phyloP scores from a whole-genome alignment of 2,797 vertebrate species.

The Echeneis naucrates region DNA sequence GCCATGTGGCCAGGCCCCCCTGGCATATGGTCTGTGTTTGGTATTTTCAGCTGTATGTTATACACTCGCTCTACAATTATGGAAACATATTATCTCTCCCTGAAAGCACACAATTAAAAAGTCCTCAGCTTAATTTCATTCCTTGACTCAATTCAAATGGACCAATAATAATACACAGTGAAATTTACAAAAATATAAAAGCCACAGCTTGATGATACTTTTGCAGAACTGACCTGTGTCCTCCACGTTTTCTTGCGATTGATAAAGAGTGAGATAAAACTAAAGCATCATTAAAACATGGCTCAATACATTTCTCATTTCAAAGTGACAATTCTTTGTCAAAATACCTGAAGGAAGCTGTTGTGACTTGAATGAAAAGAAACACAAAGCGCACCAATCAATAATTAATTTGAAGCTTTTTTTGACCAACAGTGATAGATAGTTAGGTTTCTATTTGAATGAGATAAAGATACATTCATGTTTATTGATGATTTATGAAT shows the following conservation, averaged over 20 bases:
- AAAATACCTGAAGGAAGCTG: slow-evolving; percentile 74
- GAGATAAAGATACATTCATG: slow-evolving; percentile 70
- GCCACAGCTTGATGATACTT: slow-evolving; percentile 42
- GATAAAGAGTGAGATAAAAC: slow-evolving; percentile 57
- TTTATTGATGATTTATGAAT: slow-evolving; percentile 77
- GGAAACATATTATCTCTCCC: slow-evolving; percentile 32
- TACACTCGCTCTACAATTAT: slow-evolving; percentile 32
- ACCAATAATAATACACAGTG: slow-evolving; percentile 30
- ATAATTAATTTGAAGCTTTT: slow-evolving; percentile 79
- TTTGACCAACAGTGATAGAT: slow-evolving; percentile 60
- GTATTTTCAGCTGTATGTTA: slow-evolving; percentile 50
- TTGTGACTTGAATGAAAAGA: slow-evolving; percentile 68
- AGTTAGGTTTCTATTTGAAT: slow-evolving; percentile 65
- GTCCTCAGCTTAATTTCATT: slow-evolving; percentile 14
- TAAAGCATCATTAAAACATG: slow-evolving; percentile 72
- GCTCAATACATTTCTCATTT: slow-evolving; percentile 78
- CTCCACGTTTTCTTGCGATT: slow-evolving; percentile 45
- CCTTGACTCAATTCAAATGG: slow-evolving; percentile 31
- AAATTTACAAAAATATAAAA: slow-evolving; percentile 32
- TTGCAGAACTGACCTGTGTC: slow-evolving; percentile 49
- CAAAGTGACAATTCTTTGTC: slow-evolving; percentile 61
- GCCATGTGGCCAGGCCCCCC: slow-evolving; percentile 65
- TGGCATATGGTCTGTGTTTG: slow-evolving; percentile 54
- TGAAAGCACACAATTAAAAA: slow-evolving; percentile 35
- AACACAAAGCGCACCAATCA: slow-evolving; percentile 71